phyloP scores from a whole-genome alignment of 92 coral and sea anemone genomes.

The Palythoa grandis region DNA sequence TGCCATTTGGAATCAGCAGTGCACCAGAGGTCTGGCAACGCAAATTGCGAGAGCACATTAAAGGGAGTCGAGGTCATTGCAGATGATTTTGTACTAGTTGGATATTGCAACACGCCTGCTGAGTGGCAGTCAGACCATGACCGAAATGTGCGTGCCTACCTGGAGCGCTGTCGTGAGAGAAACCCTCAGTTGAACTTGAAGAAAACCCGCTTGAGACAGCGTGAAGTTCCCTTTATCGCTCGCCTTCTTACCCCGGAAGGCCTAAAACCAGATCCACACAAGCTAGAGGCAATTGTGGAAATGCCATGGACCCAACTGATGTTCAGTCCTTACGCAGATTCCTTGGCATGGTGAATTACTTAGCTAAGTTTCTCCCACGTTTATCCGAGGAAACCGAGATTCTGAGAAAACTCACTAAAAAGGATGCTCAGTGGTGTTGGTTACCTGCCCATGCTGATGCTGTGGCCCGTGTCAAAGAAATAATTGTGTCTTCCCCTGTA shows the following conservation, averaged over 20 bases:
- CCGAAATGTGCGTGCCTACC: background rate
- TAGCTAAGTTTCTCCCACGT: conserved; percentile 62
- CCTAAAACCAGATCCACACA: conserved; percentile 54
- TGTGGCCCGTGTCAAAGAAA: conserved; percentile 51
- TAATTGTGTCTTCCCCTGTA: conserved; percentile 44
- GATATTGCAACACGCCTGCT: conserved; percentile 38
- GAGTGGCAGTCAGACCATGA: conserved; percentile 4
- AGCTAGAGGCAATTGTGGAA: conserved; percentile 54
- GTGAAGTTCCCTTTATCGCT: conserved; percentile 54
- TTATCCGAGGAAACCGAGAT: conserved; percentile 65
- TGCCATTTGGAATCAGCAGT: conserved; percentile 43
- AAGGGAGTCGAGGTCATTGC: conserved; percentile 50
- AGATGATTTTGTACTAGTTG: conserved; percentile 52
- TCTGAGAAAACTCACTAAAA: conserved; percentile 57
- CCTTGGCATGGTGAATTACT: conserved; percentile 67
- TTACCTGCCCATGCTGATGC: conserved; percentile 49
- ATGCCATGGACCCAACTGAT: conserved; percentile 63
- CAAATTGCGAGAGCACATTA: conserved; percentile 27
- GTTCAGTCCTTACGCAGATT: conserved; percentile 55
- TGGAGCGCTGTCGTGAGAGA: conserved; percentile 40
- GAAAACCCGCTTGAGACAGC: conserved; percentile 50
- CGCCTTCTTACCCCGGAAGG: conserved; percentile 63
- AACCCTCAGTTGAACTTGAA: conserved; percentile 53
- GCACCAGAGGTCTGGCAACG: conserved; percentile 48
- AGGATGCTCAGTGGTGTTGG: conserved; percentile 65